Base-by-base conservation (phyloP, 2,797 vertebrate genomes). In the Enteromius trimaculatus region DNA sequence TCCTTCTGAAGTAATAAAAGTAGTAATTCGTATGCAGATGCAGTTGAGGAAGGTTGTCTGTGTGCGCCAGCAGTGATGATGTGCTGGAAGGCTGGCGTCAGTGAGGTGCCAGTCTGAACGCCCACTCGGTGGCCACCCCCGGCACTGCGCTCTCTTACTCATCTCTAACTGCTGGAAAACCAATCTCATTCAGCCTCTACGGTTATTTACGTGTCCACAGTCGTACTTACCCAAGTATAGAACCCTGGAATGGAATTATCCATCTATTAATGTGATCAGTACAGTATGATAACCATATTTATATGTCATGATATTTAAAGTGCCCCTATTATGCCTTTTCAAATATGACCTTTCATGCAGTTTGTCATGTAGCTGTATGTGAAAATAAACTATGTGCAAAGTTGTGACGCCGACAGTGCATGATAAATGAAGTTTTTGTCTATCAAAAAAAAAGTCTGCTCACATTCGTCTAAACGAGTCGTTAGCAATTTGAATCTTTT, bases 91-190 rank as follows among this genome's bases (percentile, higher is more conserved):
- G 80, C 84, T 85, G 84, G 87, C 85, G 81, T 85, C 85, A 87
- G 79, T 53, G 68, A 88, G 81, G 87, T 88, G 87, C 84, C 85
- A 87, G 87, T 88, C 87, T 88, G 79, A 58, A 77, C 79, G 26
- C 87, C 82, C 71, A 87, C 88, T 86, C 80, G 64, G 47, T 82
- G 75, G 76, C 81, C 64, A 55, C 53, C 53, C 53, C 9, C 21
- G 47, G 53, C 79, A 49, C 31, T 80, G 70, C 34, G 21, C 62
- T 60, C 44, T 86, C 47, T 88, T 84, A 87, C 78, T 87, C 87
- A 85, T 84, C 81, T 82, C 64, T 81, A 81, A 88, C 77, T 70
- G 60, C 87, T 83, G 83, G 77, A 86, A 81, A 85, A 49, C 31
- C 77, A 65, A 81, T 76, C 84, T 84, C 84, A 81, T 84, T 87